Evolutionary conservation across 92 coral and sea anemone species (phyloP), one percentile per base, ranked within the genome.

Genomic region (Siderastrea radians): DNA sequence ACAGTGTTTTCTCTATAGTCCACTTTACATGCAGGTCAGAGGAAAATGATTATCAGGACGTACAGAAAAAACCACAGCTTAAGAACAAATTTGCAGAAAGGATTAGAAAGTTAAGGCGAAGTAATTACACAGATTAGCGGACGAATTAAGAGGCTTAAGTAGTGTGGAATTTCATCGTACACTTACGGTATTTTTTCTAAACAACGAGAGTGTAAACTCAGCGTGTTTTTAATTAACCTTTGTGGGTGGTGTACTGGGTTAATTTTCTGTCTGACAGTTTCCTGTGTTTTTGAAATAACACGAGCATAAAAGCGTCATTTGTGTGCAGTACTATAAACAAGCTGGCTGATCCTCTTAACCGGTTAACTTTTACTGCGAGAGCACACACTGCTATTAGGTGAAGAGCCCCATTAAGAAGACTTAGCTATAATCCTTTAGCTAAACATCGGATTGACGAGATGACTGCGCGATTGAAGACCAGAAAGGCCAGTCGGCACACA

Each of bases 271-370:
- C 17, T 70, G 78, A 82, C 69, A 60, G 77, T 69, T 77, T 85
- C 89, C 89, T 85, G 89, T 85, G 87, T 74, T 84, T 73, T 63
- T 84, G 87, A 50, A 73, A 49, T 85, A 45, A 69, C 75, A 53
- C 50, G 83, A 63, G 76, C 62, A 67, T 74, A 84, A 75, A 50
- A 85, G 89, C 83, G 54, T 75, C 89, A 67, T 65, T 85, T 85
- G 75, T 53, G 84, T 45, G 70, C 83, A 53, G 75, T 9, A 13
- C 77, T 47, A 67, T 55, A 76, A 76, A 85, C 89, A 77, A 77
- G 82, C 67, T 26, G 13, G 65, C 46, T 84, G 88, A 74, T 70
- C 79, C 50, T 78, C 57, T 70, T 80, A 80, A 61, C 66, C 38
- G 38, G 66, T 70, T 49, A 9, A 51, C 78, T 11, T 52, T 54